A percentile compares a stretch with the other conserved stretches of the same genome.
These are phyloP conservation scores for Drosophila punjabiensis DNA, from an alignment of 1,140 invertebrate genomes.

Conservation along the genomic window DNA sequence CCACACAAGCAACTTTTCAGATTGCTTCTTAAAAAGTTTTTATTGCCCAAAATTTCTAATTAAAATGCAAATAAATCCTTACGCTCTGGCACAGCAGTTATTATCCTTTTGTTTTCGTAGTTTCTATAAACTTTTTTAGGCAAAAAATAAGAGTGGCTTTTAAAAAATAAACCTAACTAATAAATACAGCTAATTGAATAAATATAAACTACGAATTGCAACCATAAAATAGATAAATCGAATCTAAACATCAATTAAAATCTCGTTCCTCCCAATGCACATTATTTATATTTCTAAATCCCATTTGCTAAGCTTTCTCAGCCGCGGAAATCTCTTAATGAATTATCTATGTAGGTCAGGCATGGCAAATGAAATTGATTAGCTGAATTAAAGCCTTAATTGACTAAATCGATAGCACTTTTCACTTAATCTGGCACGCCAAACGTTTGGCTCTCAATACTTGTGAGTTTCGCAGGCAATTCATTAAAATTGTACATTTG, in stretches of 20 bases:
- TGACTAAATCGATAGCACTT: conserved; percentile 6
- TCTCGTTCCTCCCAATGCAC: neutral
- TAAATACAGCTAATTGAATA: neutral
- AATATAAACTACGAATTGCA: neutral
- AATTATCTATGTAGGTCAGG: conserved; percentile 14
- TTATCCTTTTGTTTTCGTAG: neutral
- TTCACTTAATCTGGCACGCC: conserved; percentile 2
- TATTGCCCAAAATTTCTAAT: conserved; percentile 36
- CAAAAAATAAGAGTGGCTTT: neutral
- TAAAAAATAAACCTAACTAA: neutral
- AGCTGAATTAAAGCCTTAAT: conserved; percentile 7
- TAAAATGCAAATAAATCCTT: conserved; percentile 68
- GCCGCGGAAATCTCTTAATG: neutral
- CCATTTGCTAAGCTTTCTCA: neutral
- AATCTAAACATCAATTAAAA: neutral
- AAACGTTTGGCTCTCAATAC: neutral
- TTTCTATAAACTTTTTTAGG: conserved; percentile 37
- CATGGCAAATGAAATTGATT: conserved; percentile 12
- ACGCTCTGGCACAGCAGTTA: conserved; percentile 16
- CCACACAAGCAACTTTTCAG: neutral
- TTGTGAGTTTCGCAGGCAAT: neutral
- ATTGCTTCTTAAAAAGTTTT: neutral
- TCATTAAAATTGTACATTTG: conserved; percentile 1
- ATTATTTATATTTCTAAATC: conserved; percentile 4
- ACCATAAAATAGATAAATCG: neutral